phyloP scores from a whole-genome alignment of 2,797 vertebrate species.

The Balearica regulorum region DNA sequence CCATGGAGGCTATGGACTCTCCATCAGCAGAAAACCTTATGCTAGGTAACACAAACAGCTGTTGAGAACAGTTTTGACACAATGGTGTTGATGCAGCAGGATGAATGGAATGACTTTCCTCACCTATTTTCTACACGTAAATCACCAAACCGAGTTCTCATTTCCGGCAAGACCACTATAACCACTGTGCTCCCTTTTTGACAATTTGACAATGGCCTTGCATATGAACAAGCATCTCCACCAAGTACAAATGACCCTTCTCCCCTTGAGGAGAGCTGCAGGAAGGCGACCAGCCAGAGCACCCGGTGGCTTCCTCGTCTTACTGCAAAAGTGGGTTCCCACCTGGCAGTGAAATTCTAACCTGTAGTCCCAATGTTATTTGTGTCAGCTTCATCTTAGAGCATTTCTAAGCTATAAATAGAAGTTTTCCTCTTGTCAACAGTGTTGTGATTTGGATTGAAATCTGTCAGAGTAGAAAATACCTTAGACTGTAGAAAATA shows the following conservation, averaged over 20 bases:
- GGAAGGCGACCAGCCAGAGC: neutral
- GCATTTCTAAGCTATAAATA: neutral
- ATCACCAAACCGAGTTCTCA: neutral
- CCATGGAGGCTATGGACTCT: neutral
- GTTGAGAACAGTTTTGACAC: neutral
- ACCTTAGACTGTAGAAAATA: neutral
- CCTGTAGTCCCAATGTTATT: neutral
- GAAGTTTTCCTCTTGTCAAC: neutral
- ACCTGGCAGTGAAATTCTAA: neutral
- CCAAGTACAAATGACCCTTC: too few relatives aligned
- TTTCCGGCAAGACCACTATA: neutral
- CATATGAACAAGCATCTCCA: neutral
- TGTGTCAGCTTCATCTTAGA: neutral
- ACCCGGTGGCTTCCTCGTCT: accelerated
- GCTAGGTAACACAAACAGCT: neutral
- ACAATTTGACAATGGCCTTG: accelerated
- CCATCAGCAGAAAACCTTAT: neutral
- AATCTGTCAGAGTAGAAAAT: neutral
- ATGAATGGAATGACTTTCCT: neutral
- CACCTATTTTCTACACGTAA: neutral
- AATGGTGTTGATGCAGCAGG: neutral
- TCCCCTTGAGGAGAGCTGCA: neutral
- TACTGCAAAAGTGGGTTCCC: neutral
- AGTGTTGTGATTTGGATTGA: neutral
- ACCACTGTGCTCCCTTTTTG: neutral